phyloP scores from a whole-genome alignment of 2,113 vertebrate genomes.

The Mungos mungo region DNA sequence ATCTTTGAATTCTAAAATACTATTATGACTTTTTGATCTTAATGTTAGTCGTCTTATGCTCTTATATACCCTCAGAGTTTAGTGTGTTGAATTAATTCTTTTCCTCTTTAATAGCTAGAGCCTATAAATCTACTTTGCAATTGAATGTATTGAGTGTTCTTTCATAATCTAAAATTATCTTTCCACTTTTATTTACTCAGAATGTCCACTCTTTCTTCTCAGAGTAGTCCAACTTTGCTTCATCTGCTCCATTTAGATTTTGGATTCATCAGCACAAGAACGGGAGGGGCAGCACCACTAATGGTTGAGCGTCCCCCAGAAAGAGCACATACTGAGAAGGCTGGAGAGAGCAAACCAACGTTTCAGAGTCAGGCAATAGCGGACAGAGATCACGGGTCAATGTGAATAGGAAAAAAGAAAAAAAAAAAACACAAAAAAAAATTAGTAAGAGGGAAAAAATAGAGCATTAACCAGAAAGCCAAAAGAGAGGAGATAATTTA shows the following conservation, averaged over 20 bases:
- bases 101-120: constrained; percentile 33
- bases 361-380: neutral
- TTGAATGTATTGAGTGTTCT: constrained; percentile 6
- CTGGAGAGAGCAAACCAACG: neutral
- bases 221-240: neutral
- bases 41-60: constrained; percentile 34
- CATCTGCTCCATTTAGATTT: constrained; percentile 48
- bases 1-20: neutral
- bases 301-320: neutral
- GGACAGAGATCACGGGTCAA: neutral
- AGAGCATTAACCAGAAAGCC: neutral
- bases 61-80: neutral
- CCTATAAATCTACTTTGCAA: constrained; percentile 44
- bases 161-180: constrained; percentile 59
- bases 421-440: neutral
- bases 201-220: neutral
- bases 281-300: neutral
- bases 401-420: neutral
- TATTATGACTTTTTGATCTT: neutral
- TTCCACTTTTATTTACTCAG: constrained; percentile 27
- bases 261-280: constrained; percentile 18
- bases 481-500: neutral
- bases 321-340: neutral
- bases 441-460: neutral
- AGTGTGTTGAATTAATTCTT: neutral